Evolutionary conservation across 1,140 invertebrate genomes (phyloP).

Genomic region (Portunus trituberculatus): DNA sequence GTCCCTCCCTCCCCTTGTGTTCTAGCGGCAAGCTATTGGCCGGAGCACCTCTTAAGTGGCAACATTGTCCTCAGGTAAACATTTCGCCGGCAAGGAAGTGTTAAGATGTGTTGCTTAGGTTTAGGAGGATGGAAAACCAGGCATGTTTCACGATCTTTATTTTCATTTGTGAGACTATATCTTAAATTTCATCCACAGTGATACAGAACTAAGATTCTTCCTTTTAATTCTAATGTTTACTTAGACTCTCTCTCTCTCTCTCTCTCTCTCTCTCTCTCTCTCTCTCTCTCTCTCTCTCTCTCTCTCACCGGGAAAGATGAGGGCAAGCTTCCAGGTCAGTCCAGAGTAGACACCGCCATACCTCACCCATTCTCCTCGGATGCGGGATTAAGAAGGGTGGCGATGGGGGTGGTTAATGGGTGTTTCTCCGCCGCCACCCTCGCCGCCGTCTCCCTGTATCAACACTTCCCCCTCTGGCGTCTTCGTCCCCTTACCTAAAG

Average conservation of each 20-base stretch:
- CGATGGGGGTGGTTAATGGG: slow-evolving; percentile 17
- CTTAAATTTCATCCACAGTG: too few species aligned
- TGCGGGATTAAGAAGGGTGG: slow-evolving; percentile 9
- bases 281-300: neutral
- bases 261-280: slow-evolving; percentile 13
- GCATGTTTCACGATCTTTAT: neutral
- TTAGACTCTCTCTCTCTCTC: slow-evolving; percentile 56
- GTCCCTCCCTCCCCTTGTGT: neutral
- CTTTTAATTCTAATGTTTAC: too few species aligned
- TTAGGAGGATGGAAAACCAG: neutral
- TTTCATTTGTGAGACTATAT: too few species aligned
- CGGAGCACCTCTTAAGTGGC: neutral
- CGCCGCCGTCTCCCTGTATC: neutral
- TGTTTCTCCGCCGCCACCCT: neutral
- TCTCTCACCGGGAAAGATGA: neutral
- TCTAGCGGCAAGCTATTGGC: slow-evolving; percentile 41
- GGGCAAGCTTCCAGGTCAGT: neutral
- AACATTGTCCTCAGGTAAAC: slow-evolving; percentile 1
- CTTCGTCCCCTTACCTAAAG: neutral
- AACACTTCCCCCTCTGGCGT: neutral
- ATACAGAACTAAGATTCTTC: too few species aligned
- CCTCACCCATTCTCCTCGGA: neutral
- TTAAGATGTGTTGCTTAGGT: neutral
- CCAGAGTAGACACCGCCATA: neutral
- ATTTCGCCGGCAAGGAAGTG: neutral